Evolutionary conservation across 2,797 vertebrate species (phyloP).

Genomic region (Anguilla pacifica): DNA sequence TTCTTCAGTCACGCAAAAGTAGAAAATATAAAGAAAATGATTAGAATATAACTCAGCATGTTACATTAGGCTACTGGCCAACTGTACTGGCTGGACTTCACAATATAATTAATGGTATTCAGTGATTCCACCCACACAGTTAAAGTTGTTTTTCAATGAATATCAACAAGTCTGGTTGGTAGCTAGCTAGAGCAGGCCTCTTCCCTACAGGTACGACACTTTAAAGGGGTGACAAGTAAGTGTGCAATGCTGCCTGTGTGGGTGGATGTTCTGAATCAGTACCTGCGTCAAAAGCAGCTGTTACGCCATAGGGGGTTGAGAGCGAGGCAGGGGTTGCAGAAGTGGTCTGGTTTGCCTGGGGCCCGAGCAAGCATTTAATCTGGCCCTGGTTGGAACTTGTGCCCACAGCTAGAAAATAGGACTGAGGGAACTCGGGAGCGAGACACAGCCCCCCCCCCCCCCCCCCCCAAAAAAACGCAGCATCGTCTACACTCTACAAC

Average conservation of each 20-base stretch:
- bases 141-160: background rate
- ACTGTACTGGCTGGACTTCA: background rate
- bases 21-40: background rate
- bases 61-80: background rate
- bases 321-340: background rate
- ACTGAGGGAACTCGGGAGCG: constrained; percentile 3
- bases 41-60: background rate
- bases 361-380: background rate
- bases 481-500: background rate
- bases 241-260: background rate
- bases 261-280: background rate
- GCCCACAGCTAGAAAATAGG: background rate
- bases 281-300: background rate
- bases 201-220: background rate
- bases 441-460: background rate
- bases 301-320: background rate
- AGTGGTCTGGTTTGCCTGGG: background rate
- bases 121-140: background rate
- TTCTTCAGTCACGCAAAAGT: background rate
- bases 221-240: background rate
- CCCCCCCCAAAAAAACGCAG: too few species aligned
- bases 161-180: background rate
- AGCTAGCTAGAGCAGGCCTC: background rate
- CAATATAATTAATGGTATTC: background rate
- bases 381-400: background rate